Evolutionary conservation across 2,797 vertebrate species (phyloP), one percentile per base, ranked within the genome.

Genomic region (Salmo trutta): DNA sequence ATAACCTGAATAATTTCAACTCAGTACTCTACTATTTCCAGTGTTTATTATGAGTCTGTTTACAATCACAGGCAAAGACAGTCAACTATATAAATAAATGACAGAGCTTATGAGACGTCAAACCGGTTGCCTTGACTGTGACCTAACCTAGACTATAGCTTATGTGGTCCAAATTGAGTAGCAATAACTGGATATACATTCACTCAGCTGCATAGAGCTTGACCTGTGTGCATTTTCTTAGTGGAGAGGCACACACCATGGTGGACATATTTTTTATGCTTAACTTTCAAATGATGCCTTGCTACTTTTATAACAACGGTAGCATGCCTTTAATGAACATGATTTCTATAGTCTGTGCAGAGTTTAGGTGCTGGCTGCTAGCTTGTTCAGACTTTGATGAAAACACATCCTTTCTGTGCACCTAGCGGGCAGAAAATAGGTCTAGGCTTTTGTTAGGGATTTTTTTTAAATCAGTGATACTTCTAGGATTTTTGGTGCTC

Each of bases 251-350:
- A 53, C 69, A 41, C 33, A 87, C 89, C 87, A 78, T 64, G 21
- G 47, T 56, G 65, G 74, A 75, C 19, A 65, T 65, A 69, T 64
- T 15, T 75, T 80, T 91, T 93, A 94, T 95, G 95, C 94, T 96
- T 91, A 52, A 72, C 21, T 81, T 78, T 89, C 90, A n/a, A 62
- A 74, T 19, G 84, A 94, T 94, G 94, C 95, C 95, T 96, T 96
- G 94, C 88, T 88, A 36, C 54, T 64, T 70, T 79, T 71, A 36
- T 78, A 62, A 53, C 16, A 47, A n/a, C 53, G 29, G 71, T 19
- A 4, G 71, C 27, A 73, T 53, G 66, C 66, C 66, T 68, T 68
- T 68, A 31, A 19, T 68, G 2, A 17, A 68, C 66, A 17, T 31
- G 15, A 31, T 67, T 67, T 5, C 29, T 36, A 19, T 68, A 68